Evolutionary conservation across 1,140 invertebrate genomes (phyloP).

Genomic region (Orchestia grillus): DNA sequence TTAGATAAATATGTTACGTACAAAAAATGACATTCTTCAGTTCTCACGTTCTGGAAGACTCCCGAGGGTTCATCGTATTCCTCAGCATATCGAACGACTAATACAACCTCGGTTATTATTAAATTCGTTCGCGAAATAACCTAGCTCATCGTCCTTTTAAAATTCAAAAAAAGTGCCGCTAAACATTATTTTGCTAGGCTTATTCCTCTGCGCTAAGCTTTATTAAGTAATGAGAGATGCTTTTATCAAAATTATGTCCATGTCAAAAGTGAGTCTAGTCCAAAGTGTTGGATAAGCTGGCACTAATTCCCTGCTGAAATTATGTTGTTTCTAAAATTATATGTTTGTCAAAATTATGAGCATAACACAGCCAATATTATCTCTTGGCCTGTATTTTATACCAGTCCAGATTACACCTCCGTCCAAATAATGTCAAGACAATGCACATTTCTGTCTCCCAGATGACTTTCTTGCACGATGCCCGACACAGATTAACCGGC

Average conservation of each 20-base stretch:
- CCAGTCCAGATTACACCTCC: neutral
- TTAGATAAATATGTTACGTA: too few relatives aligned
- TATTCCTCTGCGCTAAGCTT: neutral
- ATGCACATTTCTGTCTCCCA: neutral
- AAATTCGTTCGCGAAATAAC: neutral
- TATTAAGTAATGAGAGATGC: too few relatives aligned
- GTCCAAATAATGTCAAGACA: neutral
- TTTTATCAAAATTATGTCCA: neutral
- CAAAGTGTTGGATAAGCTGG: neutral
- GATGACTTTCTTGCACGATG: neutral
- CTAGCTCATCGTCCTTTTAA: neutral
- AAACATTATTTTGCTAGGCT: neutral
- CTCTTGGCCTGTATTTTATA: neutral
- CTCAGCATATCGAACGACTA: neutral
- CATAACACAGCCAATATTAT: neutral
- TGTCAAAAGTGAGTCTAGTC: neutral
- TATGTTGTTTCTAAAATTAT: neutral
- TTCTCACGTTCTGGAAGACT: too few relatives aligned
- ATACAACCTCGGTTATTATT: neutral
- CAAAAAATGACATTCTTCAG: too few relatives aligned
- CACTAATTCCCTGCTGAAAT: neutral
- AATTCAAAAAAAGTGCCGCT: neutral
- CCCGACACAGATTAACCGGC: too few relatives aligned
- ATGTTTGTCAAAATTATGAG: neutral
- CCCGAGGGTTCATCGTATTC: too few relatives aligned